phyloP scores from a whole-genome alignment of 2,888 invertebrate genomes.

The Phytoseiulus persimilis region DNA sequence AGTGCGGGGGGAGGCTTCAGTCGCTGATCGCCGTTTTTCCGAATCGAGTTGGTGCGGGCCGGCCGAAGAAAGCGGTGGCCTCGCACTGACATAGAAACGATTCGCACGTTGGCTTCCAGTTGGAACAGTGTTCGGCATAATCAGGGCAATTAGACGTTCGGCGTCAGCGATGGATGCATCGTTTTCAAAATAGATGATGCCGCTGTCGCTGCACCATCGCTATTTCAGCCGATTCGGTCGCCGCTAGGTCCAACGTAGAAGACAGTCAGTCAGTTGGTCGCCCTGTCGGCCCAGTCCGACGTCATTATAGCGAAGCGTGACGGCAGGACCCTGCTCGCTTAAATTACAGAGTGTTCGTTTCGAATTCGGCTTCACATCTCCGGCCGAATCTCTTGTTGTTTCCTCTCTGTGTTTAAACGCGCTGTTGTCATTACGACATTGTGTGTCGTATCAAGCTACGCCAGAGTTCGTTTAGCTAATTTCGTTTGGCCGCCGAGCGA shows the following conservation, averaged over 20 bases:
- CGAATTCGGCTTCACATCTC: background rate
- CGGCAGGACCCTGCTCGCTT: background rate
- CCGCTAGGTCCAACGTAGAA: background rate
- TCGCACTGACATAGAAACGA: background rate
- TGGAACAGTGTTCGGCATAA: background rate
- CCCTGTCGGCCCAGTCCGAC: background rate
- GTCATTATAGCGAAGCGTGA: conserved; percentile 5
- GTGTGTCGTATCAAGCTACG: background rate
- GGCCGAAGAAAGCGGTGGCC: background rate
- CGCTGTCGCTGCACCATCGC: background rate
- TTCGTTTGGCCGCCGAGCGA: background rate
- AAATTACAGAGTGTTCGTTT: background rate
- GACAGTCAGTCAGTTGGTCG: background rate
- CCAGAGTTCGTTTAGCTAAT: background rate
- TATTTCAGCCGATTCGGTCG: background rate
- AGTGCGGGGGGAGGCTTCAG: background rate
- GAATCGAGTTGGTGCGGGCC: background rate
- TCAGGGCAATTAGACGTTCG: background rate
- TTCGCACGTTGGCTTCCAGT: background rate
- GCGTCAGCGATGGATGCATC: background rate
- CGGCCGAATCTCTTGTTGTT: background rate
- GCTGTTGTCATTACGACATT: background rate
- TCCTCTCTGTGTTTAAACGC: background rate
- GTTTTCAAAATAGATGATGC: background rate
- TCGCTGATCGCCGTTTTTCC: background rate